A percentile compares a stretch with the other conserved stretches of the same genome.
These are phyloP conservation scores for Rhabdophis nuchalis DNA, from an alignment of 2,797 vertebrate species.

Conservation along the genomic window DNA sequence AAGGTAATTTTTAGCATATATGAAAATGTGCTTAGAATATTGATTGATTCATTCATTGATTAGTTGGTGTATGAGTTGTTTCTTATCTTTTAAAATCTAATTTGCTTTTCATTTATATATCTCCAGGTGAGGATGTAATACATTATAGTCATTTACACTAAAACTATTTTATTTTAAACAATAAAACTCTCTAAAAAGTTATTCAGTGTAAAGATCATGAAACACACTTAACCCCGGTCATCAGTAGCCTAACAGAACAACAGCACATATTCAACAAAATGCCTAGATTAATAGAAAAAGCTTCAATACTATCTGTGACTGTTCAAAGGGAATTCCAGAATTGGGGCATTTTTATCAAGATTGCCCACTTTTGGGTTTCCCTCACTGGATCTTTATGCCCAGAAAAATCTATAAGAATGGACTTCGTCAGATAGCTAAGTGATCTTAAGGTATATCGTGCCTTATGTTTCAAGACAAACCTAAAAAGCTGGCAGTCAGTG, in stretches of 20 bases:
- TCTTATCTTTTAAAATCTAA: not conserved
- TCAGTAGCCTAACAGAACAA: not conserved
- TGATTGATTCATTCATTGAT: not conserved
- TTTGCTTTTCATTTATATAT: not conserved
- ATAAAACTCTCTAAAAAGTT: no score
- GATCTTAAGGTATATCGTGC: not conserved
- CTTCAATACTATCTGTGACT: not conserved
- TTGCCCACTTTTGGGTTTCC: not conserved
- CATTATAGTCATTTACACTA: no score
- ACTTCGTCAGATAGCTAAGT: not conserved
- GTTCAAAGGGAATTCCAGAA: not conserved
- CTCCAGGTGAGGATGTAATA: no score
- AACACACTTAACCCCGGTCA: not conserved
- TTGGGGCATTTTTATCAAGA: not conserved
- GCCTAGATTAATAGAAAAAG: no score
- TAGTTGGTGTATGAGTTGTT: not conserved
- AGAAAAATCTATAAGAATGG: not conserved
- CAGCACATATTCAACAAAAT: not conserved
- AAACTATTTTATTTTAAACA: no score
- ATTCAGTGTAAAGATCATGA: not conserved
- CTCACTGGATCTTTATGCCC: not conserved
- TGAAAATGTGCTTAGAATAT: not conserved
- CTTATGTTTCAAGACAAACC: not conserved
- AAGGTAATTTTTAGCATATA: not conserved
- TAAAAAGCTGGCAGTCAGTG: not conserved